Percentiles rank a stretch among this genome's conserved stretches.
These are phyloP conservation scores for Helobdella robusta DNA, from an alignment of 2,888 invertebrate genomes.

Conservation along the genomic window DNA sequence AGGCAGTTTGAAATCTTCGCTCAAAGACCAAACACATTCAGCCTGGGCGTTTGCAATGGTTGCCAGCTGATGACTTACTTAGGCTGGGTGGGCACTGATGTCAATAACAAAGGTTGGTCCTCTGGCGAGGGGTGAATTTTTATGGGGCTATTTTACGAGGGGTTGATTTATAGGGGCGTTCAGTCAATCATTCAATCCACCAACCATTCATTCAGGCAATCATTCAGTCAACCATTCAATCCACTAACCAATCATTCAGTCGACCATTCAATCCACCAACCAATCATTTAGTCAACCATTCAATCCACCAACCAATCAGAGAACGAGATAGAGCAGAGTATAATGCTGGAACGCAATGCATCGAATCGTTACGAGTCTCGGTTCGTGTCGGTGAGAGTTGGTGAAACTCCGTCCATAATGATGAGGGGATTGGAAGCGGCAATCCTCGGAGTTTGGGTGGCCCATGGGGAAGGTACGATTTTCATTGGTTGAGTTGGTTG, in stretches of 20 bases:
- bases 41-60: constrained; percentile 94
- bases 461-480: constrained; percentile 78
- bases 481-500: neutral
- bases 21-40: constrained; percentile 68
- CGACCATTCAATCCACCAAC: too few species aligned
- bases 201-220: too few species aligned
- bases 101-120: too few species aligned
- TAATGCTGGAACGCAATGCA: constrained; percentile 65
- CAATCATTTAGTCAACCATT: too few species aligned
- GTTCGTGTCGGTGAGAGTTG: constrained; percentile 67
- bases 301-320: too few species aligned
- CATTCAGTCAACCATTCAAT: too few species aligned
- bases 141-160: too few species aligned
- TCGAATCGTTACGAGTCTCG: constrained; percentile 81
- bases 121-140: too few species aligned
- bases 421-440: constrained; percentile 75
- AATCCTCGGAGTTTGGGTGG: constrained; percentile 88
- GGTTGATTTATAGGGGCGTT: too few species aligned
- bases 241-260: too few species aligned
- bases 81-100: constrained; percentile 68
- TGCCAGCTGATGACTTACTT: constrained; percentile 89
- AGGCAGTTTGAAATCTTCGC: constrained; percentile 70
- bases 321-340: constrained; percentile 37
- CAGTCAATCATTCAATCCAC: too few species aligned
- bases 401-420: constrained; percentile 70